These are phyloP conservation scores for Bellardia bayeri DNA, from an alignment of 2,888 invertebrate species.

Conservation along the genomic window DNA sequence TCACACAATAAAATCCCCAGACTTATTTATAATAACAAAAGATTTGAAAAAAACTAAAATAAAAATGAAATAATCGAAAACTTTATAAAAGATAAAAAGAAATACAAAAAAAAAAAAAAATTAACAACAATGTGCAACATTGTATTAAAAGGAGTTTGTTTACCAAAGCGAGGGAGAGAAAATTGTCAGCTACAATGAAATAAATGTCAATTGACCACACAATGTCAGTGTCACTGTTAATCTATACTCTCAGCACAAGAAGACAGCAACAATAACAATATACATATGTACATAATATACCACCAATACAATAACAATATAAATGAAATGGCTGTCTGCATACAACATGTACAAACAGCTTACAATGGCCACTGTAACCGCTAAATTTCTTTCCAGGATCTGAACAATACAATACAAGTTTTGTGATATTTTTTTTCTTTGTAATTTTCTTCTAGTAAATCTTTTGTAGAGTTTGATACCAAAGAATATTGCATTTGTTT, in stretches of 20 bases:
- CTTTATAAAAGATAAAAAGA: slow-evolving; percentile 37
- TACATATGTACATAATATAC: slow-evolving; percentile 23
- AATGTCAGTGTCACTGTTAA: slow-evolving; percentile 76
- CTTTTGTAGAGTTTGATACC: neutral
- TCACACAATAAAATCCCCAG: slow-evolving; percentile 33
- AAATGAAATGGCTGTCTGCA: slow-evolving; percentile 31
- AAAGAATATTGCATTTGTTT: neutral
- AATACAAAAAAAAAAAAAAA: slow-evolving; percentile 7
- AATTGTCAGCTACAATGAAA: slow-evolving; percentile 76
- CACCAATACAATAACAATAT: slow-evolving; percentile 57
- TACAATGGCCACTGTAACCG: slow-evolving; percentile 9
- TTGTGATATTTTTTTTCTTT: neutral
- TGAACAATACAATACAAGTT: neutral
- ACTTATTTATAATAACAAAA: slow-evolving; percentile 58
- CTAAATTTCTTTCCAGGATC: slow-evolving; percentile 29
- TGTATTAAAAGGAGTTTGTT: slow-evolving; percentile 36
- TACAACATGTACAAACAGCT: neutral
- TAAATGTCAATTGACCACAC: slow-evolving; percentile 78
- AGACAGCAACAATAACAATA: slow-evolving; percentile 30
- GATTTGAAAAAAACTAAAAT: slow-evolving; percentile 39
- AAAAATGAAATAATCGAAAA: slow-evolving; percentile 35
- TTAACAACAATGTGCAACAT: slow-evolving; percentile 33
- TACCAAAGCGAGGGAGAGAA: slow-evolving; percentile 29
- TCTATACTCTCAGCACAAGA: slow-evolving; percentile 63
- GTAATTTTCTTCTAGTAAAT: neutral